phyloP scores from a whole-genome alignment of 1,140 invertebrate species.

The Hyles vespertilio region DNA sequence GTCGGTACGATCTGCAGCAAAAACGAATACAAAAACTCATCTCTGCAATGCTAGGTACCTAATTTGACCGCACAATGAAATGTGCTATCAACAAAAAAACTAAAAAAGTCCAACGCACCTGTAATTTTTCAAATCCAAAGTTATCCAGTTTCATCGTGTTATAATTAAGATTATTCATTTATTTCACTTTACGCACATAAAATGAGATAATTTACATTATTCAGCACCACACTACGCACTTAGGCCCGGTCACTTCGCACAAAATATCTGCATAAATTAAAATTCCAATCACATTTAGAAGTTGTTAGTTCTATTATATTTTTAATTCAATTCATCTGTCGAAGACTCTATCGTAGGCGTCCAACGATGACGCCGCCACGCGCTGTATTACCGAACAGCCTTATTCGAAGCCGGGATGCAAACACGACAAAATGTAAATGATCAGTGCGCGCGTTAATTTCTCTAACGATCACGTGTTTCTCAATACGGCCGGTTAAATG shows the following conservation, averaged over 20 bases:
- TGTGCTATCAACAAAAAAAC: slow-evolving; percentile 10
- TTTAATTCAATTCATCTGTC: not conserved
- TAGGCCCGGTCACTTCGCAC: not conserved
- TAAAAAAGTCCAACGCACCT: slow-evolving; percentile 34
- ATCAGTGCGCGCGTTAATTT: slow-evolving; percentile 39
- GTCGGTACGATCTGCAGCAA: too few species aligned
- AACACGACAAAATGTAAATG: slow-evolving; percentile 43
- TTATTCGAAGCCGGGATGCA: slow-evolving; percentile 21
- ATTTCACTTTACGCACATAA: slow-evolving; percentile 15
- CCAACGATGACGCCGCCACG: slow-evolving; percentile 49
- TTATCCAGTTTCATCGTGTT: slow-evolving; percentile 65
- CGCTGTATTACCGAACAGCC: slow-evolving; percentile 40
- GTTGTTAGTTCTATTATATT: not conserved
- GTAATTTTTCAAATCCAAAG: slow-evolving; percentile 64
- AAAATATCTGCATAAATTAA: too few species aligned
- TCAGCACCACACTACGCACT: slow-evolving; percentile 9
- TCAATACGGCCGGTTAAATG: slow-evolving; percentile 42
- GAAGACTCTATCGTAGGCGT: slow-evolving; percentile 53
- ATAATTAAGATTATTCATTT: slow-evolving; percentile 12
- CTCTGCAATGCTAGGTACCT: too few species aligned
- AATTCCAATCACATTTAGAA: too few species aligned
- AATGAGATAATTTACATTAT: slow-evolving; percentile 25
- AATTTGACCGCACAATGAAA: too few species aligned
- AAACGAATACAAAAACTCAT: too few species aligned
- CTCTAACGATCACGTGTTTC: slow-evolving; percentile 30